Evolutionary conservation across 2,888 invertebrate species (phyloP).

Genomic region (Linnaemya vulpina): DNA sequence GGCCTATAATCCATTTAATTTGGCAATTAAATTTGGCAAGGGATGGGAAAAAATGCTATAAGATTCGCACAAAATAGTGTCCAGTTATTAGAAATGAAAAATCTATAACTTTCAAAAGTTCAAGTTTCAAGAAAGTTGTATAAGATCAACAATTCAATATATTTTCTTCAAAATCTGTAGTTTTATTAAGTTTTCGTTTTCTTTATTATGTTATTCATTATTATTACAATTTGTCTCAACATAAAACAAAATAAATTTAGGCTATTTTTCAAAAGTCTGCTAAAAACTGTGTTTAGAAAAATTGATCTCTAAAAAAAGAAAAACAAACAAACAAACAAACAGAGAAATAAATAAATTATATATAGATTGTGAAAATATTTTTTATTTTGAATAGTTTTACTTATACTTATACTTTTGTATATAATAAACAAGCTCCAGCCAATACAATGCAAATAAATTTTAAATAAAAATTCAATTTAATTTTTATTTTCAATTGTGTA

Average conservation of each 20-base stretch:
- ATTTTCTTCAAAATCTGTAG: no score
- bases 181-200: no score
- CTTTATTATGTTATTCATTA: no score
- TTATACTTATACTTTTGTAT: constrained; percentile 46
- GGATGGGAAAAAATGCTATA: no score
- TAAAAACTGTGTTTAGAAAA: constrained; percentile 45
- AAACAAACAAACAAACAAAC: neutral
- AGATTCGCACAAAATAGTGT: no score
- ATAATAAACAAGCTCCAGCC: constrained; percentile 61
- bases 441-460: constrained; percentile 68
- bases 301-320: constrained; percentile 52
- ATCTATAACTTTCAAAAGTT: no score
- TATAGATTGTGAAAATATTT: neutral
- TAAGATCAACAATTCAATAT: no score
- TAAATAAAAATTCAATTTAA: constrained; percentile 17
- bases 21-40: no score
- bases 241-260: constrained; percentile 18
- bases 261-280: constrained; percentile 45
- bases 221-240: constrained; percentile 33
- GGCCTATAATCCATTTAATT: no score
- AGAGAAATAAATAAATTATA: constrained; percentile 50
- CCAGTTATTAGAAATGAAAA: no score
- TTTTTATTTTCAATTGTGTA: constrained; percentile 43
- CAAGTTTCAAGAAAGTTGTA: no score
- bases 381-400: constrained; percentile 7